Evolutionary conservation across 2,888 invertebrate species (phyloP).

Genomic region (Rhorus exstirpatorius): DNA sequence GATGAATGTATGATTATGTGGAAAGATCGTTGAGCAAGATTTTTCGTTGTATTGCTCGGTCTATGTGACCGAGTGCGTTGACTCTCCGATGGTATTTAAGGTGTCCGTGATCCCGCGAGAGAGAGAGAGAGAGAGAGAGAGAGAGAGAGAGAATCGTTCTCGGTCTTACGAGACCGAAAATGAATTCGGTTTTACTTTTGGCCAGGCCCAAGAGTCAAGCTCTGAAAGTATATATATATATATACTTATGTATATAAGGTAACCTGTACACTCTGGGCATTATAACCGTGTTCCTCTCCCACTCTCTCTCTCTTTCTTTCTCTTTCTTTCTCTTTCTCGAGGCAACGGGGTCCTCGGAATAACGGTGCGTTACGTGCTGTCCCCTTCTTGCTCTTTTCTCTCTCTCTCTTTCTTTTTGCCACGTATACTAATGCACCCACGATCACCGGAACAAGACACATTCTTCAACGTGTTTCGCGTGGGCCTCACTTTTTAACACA

Average conservation of each 20-base stretch:
- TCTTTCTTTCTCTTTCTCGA: slow-evolving; percentile 18
- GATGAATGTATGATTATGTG: neutral
- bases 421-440: slow-evolving; percentile 57
- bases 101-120: slow-evolving; percentile 32
- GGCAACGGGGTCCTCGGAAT: slow-evolving; percentile 69
- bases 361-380: slow-evolving; percentile 79
- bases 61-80: slow-evolving; percentile 45
- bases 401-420: slow-evolving; percentile 40
- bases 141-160: slow-evolving; percentile 50
- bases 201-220: slow-evolving; percentile 67
- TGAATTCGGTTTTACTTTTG: slow-evolving; percentile 85
- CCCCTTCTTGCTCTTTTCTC: slow-evolving; percentile 45
- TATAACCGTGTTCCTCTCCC: slow-evolving; percentile 57
- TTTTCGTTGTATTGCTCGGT: slow-evolving; percentile 33
- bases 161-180: slow-evolving; percentile 80
- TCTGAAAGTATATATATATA: slow-evolving; percentile 24
- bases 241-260: neutral
- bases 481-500: slow-evolving; percentile 27
- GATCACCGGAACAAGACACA: slow-evolving; percentile 35
- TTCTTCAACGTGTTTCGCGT: slow-evolving; percentile 33
- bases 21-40: slow-evolving; percentile 57
- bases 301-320: slow-evolving; percentile 30
- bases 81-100: slow-evolving; percentile 32
- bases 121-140: slow-evolving; percentile 31
- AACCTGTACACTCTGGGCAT: slow-evolving; percentile 45